These are phyloP conservation scores for Diarsia brunnea DNA, from an alignment of 2,888 invertebrate species.

Conservation along the genomic window DNA sequence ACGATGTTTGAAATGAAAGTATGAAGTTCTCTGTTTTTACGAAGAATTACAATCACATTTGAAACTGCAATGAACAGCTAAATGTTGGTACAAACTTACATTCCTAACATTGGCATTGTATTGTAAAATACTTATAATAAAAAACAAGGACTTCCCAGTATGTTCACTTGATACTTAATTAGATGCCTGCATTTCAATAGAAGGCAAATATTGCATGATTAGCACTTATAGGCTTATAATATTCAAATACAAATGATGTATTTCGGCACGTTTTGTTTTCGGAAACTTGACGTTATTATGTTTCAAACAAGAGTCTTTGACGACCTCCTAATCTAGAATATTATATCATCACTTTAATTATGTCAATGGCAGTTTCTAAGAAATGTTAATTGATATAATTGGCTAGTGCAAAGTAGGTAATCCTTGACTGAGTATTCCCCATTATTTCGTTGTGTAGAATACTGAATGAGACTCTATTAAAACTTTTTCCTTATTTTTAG, in stretches of 20 bases:
- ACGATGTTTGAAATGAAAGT: not conserved
- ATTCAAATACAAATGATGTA: slow-evolving; percentile 29
- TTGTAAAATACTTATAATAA: slow-evolving; percentile 38
- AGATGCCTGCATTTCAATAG: slow-evolving; percentile 60
- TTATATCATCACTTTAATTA: slow-evolving; percentile 65
- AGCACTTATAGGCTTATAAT: slow-evolving; percentile 37
- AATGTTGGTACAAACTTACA: slow-evolving; percentile 15
- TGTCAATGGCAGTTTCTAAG: slow-evolving; percentile 63
- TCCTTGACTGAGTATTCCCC: slow-evolving; percentile 37
- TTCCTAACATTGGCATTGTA: slow-evolving; percentile 43
- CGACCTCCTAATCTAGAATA: slow-evolving; percentile 52
- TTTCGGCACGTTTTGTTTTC: slow-evolving; percentile 38
- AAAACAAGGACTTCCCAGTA: slow-evolving; percentile 47
- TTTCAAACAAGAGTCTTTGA: slow-evolving; percentile 47
- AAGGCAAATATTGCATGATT: slow-evolving; percentile 41
- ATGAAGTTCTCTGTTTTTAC: not conserved
- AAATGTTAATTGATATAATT: slow-evolving; percentile 72
- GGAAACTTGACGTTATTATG: slow-evolving; percentile 15
- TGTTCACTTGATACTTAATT: slow-evolving; percentile 59
- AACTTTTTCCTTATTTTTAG: slow-evolving; percentile 22
- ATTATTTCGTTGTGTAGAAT: slow-evolving; percentile 5
- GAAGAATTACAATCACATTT: slow-evolving; percentile 15
- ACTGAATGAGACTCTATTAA: slow-evolving; percentile 12
- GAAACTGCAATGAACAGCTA: slow-evolving; percentile 9
- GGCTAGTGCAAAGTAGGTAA: slow-evolving; percentile 65